Percentiles rank a stretch among this genome's conserved stretches.
These are phyloP conservation scores for Mallotus villosus DNA, from an alignment of 2,797 vertebrate species.

Conservation along the genomic window DNA sequence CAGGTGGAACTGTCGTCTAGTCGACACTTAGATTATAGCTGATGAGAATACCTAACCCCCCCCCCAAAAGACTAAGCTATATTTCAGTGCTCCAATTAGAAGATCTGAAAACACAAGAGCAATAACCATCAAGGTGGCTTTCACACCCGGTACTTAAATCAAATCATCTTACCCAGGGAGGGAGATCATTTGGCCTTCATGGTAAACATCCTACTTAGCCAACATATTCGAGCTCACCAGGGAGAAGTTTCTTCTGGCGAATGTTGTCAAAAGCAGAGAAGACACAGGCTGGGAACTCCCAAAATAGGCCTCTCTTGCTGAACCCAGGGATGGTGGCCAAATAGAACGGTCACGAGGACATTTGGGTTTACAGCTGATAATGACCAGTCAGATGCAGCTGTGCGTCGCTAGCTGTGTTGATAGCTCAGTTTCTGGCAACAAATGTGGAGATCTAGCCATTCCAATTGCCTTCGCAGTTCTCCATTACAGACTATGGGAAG, in stretches of 20 bases:
- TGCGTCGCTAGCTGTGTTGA: constrained; percentile 9
- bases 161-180: not conserved
- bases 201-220: not conserved
- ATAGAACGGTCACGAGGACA: constrained; percentile 46
- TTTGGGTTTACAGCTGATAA: constrained; percentile 24
- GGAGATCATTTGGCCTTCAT: constrained; percentile 1
- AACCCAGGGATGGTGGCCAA: constrained; percentile 28
- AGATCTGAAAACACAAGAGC: not conserved
- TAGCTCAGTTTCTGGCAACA: constrained; percentile 12
- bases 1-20: not conserved
- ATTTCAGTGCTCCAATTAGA: no score
- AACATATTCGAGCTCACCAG: not conserved
- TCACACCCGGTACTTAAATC: not conserved
- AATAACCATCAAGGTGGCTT: not conserved
- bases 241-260: not conserved
- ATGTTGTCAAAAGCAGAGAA: constrained; percentile 6
- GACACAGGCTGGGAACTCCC: constrained; percentile 37
- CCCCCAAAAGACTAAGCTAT: not conserved
- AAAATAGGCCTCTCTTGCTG: constrained; percentile 39
- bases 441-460: not conserved
- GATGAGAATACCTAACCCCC: not conserved
- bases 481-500: not conserved
- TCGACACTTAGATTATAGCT: not conserved
- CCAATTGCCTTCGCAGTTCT: constrained; percentile 12
- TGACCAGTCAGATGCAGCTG: constrained; percentile 19